Evolutionary conservation across 64 coral and sea anemone species (phyloP).

Genomic region (Pocillopora damicornis): DNA sequence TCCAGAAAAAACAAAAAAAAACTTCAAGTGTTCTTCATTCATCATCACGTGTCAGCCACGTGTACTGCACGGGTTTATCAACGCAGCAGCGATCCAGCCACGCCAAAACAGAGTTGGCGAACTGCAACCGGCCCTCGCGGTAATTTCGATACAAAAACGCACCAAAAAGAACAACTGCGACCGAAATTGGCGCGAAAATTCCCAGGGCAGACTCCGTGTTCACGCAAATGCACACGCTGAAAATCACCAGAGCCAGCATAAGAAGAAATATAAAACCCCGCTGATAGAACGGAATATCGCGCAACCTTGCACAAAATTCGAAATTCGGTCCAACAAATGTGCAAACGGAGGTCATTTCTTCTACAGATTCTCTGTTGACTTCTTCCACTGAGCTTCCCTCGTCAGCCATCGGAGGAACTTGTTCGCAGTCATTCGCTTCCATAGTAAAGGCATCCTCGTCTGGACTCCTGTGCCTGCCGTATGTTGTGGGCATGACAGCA

Average conservation of each 20-base stretch:
- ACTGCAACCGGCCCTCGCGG: constrained; percentile 10
- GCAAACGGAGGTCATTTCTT: constrained; percentile 45
- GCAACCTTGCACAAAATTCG: constrained; percentile 6
- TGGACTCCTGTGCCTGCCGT: constrained; percentile 18
- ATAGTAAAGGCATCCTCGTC: constrained; percentile 8
- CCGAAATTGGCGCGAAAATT: constrained; percentile 38
- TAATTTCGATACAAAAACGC: constrained; percentile 27
- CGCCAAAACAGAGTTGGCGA: neutral
- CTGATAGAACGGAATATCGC: neutral
- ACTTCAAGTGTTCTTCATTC: too few relatives aligned
- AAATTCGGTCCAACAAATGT: constrained; percentile 1
- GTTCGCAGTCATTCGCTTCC: constrained; percentile 43
- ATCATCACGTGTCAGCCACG: neutral
- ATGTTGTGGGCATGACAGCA: neutral
- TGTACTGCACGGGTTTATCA: constrained; percentile 30
- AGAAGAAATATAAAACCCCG: constrained; percentile 16
- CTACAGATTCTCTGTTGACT: neutral
- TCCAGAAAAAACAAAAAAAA: too few relatives aligned
- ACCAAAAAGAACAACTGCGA: constrained; percentile 9
- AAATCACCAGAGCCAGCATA: constrained; percentile 5
- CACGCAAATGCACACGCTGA: constrained; percentile 23
- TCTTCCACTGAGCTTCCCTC: constrained; percentile 8
- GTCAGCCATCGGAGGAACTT: constrained; percentile 14
- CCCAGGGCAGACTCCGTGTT: neutral
- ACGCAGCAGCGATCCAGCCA: constrained; percentile 39